These are phyloP conservation scores for Diplosoma virens DNA, from an alignment of 23 tunicate genomes.

Conservation along the genomic window DNA sequence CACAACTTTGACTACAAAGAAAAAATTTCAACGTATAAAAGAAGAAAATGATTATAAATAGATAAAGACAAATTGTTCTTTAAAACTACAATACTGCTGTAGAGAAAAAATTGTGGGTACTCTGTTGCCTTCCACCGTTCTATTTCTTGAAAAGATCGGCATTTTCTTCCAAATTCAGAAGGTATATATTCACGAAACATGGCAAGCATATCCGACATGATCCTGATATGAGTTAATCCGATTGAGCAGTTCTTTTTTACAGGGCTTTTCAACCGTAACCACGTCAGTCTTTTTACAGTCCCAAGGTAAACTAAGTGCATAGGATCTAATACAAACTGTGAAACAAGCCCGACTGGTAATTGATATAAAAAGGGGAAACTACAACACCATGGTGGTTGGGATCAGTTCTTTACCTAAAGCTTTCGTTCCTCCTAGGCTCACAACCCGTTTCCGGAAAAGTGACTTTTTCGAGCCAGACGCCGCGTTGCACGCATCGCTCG, in stretches of 20 bases:
- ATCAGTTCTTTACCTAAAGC: constrained; percentile 23
- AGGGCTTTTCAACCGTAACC: constrained; percentile 5
- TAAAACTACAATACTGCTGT: constrained; percentile 28
- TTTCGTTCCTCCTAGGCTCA: constrained; percentile 22
- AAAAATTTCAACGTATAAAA: constrained; percentile 32
- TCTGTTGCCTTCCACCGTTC: constrained; percentile 61
- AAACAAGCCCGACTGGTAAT: constrained; percentile 34
- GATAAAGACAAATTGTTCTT: background rate
- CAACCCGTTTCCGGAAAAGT: constrained; percentile 17
- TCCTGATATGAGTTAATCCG: background rate
- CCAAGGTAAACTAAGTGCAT: constrained; percentile 21
- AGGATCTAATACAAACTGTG: constrained; percentile 16
- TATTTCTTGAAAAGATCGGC: constrained; percentile 25
- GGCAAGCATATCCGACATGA: constrained; percentile 21
- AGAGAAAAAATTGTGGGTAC: constrained; percentile 33
- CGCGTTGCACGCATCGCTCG: constrained; percentile 35
- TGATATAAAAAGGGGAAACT: constrained; percentile 8
- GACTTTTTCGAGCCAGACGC: constrained; percentile 34
- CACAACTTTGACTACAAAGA: background rate
- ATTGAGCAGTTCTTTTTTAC: background rate
- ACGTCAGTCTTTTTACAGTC: background rate
- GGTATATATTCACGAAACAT: constrained; percentile 4
- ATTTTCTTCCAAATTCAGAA: constrained; percentile 35
- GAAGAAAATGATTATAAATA: constrained; percentile 40
- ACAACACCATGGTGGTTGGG: constrained; percentile 5